Base-by-base conservation (phyloP, 1,140 invertebrate species). In the Dufourea novaeangliae region DNA sequence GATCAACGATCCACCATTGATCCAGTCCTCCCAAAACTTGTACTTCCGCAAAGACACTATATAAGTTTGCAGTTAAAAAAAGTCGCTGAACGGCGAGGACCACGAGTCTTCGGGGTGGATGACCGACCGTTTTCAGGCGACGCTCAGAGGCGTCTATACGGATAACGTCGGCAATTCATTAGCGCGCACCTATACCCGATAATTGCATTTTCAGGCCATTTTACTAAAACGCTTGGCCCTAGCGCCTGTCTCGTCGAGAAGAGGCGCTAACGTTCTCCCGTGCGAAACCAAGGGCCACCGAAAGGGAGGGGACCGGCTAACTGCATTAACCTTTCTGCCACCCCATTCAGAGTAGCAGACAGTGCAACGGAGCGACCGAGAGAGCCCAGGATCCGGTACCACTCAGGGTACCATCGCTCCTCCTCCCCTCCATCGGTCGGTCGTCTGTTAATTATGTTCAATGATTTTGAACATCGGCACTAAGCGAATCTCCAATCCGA, bases 301-400 rank as follows among this genome's bases (percentile, higher is more conserved):
- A 90, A 86, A 87, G 86, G 89, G 86, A 32, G 22, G 59, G 74
- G 85, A 67, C 80, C 74, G 89, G 85, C 78, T 92, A 92, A 92
- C 90, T 91, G 88, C 89, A 90, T 92, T 92, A 92, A 91, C 90
- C 91, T 92, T 91, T 91, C 90, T 89, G 86, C 87, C 87, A 89
- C 87, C 86, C 87, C 86, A 82, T 70, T 72, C 84, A 72, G 79
- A 79, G 83, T 72, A 66, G 41, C 46, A 68, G 78, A 63, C 78
- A 80, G 71, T 79, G 66, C 64, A 71, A 81, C 67, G 50, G 77
- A 50, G 54, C 54, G 37, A 39, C 52, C 56, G 56, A 12, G 39
- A 78, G 68, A 78, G 29, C 44, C 17, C 10, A 22, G 66, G 79
- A 72, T 73, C 76, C 78, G 77, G 84, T 83, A 84, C 83, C 72